Conservation (phyloP, 1,140 invertebrate genomes). For the Tribolium castaneum region DNA sequence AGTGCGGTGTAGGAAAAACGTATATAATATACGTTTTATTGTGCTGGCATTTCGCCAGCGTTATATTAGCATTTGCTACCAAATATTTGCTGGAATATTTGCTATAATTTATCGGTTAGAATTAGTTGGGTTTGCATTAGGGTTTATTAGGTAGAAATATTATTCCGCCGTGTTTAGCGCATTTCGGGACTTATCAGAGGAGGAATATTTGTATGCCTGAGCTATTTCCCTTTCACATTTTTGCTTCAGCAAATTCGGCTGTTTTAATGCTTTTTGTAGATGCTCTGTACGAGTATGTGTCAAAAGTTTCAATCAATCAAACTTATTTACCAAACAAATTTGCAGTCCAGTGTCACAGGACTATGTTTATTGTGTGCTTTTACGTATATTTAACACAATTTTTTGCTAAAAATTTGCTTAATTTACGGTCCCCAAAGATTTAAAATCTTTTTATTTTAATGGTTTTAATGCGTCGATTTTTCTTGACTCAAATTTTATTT, state of each 20-base stretch:
- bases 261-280: too few species aligned
- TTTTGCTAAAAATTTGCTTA: too few species aligned
- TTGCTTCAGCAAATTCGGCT: too few species aligned
- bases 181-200: neutral
- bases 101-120: slow-evolving; percentile 13
- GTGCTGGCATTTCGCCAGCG: slow-evolving; percentile 18
- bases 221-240: neutral
- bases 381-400: too few species aligned
- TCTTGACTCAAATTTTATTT: neutral
- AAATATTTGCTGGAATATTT: slow-evolving; percentile 27
- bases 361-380: too few species aligned
- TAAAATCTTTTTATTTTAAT: too few species aligned
- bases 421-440: too few species aligned
- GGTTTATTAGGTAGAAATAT: slow-evolving; percentile 19
- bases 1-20: neutral
- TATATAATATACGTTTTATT: slow-evolving; percentile 23
- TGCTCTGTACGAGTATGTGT: too few species aligned
- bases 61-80: slow-evolving; percentile 18
- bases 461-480: too few species aligned
- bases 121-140: slow-evolving; percentile 16
- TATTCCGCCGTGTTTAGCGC: neutral
- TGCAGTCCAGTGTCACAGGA: neutral
- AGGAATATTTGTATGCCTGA: neutral
- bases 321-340: neutral
- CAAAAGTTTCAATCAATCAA: too few species aligned